Base-by-base conservation (phyloP, 2,888 invertebrate genomes). In the Hymenopus coronatus region DNA sequence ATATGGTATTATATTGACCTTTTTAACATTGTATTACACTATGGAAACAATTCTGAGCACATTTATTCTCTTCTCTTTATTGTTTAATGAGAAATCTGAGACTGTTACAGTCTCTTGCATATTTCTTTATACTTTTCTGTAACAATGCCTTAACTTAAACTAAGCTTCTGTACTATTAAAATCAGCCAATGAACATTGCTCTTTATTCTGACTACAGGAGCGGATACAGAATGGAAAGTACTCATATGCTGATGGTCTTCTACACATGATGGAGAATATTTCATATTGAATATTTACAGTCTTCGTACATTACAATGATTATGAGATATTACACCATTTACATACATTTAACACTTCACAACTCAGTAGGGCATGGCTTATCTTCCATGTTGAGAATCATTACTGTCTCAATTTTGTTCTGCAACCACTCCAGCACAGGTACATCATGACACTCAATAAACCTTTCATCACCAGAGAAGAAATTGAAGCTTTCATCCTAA, bases 321-420 rank as follows among this genome's bases (percentile, higher is more conserved):
- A 85, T 27, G 15, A 54, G 40, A 46, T 28, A 85, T 27, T 25
- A 46, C 85, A 15, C 28, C 12, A 27, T 85, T 54, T 85, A 85
- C 70, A 82, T n/a, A 40, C 30, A n/a, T 82, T 82, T 33, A n/a
- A 40, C 25, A 27, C n/a, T 70, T 88, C 84, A 89, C 30, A 89
- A n/a, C 54, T 91, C 90, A 15, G 90, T 90, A n/a, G 94, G 92
- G 89, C 96, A 96, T 1, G 96, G 94, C 92, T 96, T 96, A 92
- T 96, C 96, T 92, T 97, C 96, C 94, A 96, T 94, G 88, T 96
- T 96, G 81, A 96, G 94, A 89, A 97, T 95, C 92, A 97, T 95
- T 1, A 96, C 96, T 92, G 96, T 96, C 92, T 97, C 96, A 89
- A 97, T 96, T 94, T 97, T 96, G 90, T 95, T 94, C 91, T 96